phyloP scores from a whole-genome alignment of 2,888 invertebrate genomes.

The Cephus nigrinus region DNA sequence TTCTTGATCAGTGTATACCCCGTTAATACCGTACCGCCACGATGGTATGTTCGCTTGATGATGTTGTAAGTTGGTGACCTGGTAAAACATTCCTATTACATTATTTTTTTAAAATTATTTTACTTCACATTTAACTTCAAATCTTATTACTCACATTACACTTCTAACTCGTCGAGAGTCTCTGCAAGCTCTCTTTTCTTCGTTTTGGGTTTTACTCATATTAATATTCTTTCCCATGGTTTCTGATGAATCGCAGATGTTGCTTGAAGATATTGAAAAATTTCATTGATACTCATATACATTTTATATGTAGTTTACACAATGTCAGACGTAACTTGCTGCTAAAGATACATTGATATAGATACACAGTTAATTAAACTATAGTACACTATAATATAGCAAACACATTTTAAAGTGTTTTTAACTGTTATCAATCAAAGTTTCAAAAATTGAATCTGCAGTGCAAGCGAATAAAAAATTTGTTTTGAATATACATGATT shows the following conservation, averaged over 20 bases:
- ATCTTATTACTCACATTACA: background rate
- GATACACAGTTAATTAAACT: background rate
- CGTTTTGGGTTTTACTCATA: background rate
- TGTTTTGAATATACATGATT: background rate
- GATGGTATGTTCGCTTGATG: slow-evolving; percentile 65
- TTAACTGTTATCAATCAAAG: background rate
- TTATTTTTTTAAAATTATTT: slow-evolving; percentile 8
- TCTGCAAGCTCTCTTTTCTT: background rate
- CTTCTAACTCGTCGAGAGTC: background rate
- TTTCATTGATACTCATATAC: background rate
- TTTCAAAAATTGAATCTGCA: background rate
- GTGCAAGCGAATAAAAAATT: background rate
- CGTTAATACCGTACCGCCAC: slow-evolving; percentile 41
- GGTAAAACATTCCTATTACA: slow-evolving; percentile 49
- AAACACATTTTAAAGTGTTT: background rate
- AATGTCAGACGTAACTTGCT: background rate
- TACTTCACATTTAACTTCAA: background rate
- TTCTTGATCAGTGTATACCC: slow-evolving; percentile 26
- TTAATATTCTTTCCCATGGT: background rate
- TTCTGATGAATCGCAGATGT: background rate
- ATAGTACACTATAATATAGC: background rate
- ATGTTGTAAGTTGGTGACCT: slow-evolving; percentile 66
- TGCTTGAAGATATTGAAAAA: background rate
- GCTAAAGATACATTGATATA: background rate
- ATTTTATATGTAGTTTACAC: background rate